Percentiles rank a stretch among this genome's conserved stretches.
These are phyloP conservation scores for Cryptocephalus primarius DNA, from an alignment of 2,888 invertebrate genomes.

Conservation along the genomic window DNA sequence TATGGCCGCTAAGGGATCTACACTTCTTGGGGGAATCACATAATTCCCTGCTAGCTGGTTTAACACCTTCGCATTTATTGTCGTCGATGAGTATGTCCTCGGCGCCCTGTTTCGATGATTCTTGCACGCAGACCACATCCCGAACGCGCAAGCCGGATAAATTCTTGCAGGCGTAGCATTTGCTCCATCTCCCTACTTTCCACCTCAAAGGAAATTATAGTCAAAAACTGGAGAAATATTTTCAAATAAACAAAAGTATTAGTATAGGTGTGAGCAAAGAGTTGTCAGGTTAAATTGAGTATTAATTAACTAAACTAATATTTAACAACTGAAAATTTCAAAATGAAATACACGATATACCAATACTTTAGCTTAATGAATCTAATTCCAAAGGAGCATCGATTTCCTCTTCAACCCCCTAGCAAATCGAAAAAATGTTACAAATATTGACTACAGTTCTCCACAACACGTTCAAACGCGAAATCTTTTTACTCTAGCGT, in stretches of 20 bases:
- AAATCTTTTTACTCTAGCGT: too few relatives aligned
- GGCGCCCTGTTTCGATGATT: slow-evolving; percentile 34
- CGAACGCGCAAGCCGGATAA: slow-evolving; percentile 37
- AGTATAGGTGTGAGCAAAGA: not conserved
- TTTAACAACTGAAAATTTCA: too few relatives aligned
- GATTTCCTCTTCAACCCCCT: too few relatives aligned
- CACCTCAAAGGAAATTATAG: slow-evolving; percentile 36
- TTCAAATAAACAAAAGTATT: not conserved
- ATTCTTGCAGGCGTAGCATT: slow-evolving; percentile 45
- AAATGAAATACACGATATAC: too few relatives aligned
- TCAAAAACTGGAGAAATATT: not conserved
- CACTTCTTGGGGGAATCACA: slow-evolving; percentile 32
- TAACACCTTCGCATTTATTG: slow-evolving; percentile 26
- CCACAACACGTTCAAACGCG: too few relatives aligned
- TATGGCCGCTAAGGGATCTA: slow-evolving; percentile 10
- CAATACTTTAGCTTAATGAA: too few relatives aligned
- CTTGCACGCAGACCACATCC: slow-evolving; percentile 40
- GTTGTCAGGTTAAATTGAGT: too few relatives aligned
- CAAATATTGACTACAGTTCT: too few relatives aligned
- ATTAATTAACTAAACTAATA: too few relatives aligned
- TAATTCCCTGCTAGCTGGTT: slow-evolving; percentile 28
- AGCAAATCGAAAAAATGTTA: too few relatives aligned
- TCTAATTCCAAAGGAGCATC: too few relatives aligned
- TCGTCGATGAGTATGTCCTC: slow-evolving; percentile 39
- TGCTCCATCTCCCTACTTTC: slow-evolving; percentile 53